A percentile compares a stretch with the other conserved stretches of the same genome.
Evolutionary conservation across 2,888 invertebrate species (phyloP).

Genomic region (Margaritifera margaritifera): DNA sequence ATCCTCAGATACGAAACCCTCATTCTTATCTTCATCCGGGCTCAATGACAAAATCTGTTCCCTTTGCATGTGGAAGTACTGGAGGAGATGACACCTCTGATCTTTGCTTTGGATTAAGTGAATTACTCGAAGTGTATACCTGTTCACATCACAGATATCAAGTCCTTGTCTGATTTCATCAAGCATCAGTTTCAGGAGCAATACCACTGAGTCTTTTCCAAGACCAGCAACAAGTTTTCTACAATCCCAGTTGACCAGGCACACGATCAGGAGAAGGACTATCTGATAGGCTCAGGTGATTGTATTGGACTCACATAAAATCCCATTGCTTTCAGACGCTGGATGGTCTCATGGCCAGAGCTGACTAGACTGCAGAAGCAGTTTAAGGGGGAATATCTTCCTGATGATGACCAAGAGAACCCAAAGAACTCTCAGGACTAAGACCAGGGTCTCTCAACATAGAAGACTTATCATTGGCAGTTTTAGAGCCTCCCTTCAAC

Average conservation of each 20-base stretch:
- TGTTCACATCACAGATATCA: not conserved
- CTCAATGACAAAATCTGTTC: not conserved
- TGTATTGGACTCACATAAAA: conserved; percentile 18
- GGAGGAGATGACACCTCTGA: not conserved
- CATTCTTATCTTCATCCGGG: not conserved
- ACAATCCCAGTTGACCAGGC: conserved; percentile 22
- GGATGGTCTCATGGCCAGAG: not conserved
- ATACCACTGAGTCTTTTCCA: not conserved
- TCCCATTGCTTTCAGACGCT: not conserved
- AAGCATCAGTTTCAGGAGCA: not conserved
- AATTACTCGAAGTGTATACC: not conserved
- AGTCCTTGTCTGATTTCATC: not conserved
- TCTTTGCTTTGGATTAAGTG: not conserved
- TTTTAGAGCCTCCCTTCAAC: not conserved
- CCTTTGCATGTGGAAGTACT: not conserved
- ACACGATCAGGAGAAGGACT: conserved; percentile 24
- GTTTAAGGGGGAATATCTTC: not conserved
- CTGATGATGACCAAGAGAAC: not conserved
- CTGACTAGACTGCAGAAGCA: not conserved
- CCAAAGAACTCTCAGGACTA: not conserved
- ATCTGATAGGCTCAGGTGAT: conserved; percentile 1
- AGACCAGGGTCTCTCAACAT: not conserved
- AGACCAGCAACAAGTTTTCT: conserved; percentile 14
- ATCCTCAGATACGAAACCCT: not conserved
- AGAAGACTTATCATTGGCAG: not conserved